These are phyloP conservation scores for Callyntrura guangdongensis DNA, from an alignment of 2,888 invertebrate genomes.

Conservation along the genomic window DNA sequence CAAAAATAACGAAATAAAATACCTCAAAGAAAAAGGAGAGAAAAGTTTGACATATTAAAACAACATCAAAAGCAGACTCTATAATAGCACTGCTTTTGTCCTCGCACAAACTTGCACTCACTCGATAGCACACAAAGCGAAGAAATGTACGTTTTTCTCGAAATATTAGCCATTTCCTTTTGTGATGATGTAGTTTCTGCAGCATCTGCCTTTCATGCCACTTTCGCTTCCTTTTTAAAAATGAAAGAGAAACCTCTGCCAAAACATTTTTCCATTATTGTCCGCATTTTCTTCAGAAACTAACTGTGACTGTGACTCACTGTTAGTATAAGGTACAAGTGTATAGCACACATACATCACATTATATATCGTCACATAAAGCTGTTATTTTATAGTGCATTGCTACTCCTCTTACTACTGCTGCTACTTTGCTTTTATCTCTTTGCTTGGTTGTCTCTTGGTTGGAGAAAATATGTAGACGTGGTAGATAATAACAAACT, in stretches of 20 bases:
- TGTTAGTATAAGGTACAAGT: no score
- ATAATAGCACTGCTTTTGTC: not conserved
- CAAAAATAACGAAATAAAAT: no score
- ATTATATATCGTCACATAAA: no score
- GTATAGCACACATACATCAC: no score
- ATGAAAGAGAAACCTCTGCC: conserved; percentile 46
- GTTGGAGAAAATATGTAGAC: no score
- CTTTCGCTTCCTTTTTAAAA: conserved; percentile 53
- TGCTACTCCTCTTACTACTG: no score
- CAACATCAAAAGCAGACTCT: not conserved
- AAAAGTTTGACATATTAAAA: no score
- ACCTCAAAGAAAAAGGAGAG: not conserved
- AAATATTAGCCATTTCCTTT: conserved; percentile 14
- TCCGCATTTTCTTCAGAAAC: not conserved
- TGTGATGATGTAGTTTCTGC: conserved; percentile 31
- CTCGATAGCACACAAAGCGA: conserved; percentile 5
- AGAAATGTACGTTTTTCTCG: not conserved
- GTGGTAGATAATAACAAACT: no score
- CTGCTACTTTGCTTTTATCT: no score
- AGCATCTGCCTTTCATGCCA: conserved; percentile 33
- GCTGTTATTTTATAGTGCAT: no score
- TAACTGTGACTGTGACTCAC: no score
- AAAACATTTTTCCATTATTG: conserved; percentile 33
- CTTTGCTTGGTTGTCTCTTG: no score
- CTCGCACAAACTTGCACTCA: not conserved